A percentile compares a stretch with the other conserved stretches of the same genome.
Evolutionary conservation across 2,113 vertebrate genomes (phyloP).

Genomic region (Diphyllodes magnificus): DNA sequence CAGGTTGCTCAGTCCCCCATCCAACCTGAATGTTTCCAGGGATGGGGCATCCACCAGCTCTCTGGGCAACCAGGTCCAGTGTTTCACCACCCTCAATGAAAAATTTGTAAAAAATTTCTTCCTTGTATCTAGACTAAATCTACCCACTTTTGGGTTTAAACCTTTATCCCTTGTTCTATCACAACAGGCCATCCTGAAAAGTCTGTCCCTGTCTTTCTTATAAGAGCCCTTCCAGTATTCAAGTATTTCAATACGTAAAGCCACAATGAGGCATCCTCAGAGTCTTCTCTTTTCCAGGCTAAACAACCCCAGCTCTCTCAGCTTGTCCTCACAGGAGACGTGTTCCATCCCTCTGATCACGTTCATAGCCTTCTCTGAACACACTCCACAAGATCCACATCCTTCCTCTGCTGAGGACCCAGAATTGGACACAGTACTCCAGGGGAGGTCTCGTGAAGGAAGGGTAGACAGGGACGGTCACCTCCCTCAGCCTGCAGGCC

Average conservation of each 20-base stretch:
- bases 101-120: fast-evolving
- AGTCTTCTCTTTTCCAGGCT: background rate
- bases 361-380: background rate
- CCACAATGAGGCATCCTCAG: background rate
- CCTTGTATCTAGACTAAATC: background rate
- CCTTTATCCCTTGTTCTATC: background rate
- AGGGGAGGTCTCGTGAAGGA: background rate
- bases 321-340: background rate
- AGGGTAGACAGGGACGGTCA: background rate
- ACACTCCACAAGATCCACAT: background rate
- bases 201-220: background rate
- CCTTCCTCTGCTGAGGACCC: background rate
- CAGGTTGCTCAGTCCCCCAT: fast-evolving
- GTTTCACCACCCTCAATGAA: background rate
- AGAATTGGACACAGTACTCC: fast-evolving
- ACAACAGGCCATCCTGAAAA: background rate
- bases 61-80: background rate
- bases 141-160: background rate
- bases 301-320: background rate
- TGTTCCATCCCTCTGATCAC: background rate
- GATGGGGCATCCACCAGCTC: background rate
- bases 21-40: background rate
- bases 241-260: background rate
- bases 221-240: background rate
- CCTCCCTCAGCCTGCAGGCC: background rate